Percentiles rank a stretch among this genome's conserved stretches.
These are phyloP conservation scores for Danionella dracula DNA, from an alignment of 2,797 vertebrate species.

Conservation along the genomic window DNA sequence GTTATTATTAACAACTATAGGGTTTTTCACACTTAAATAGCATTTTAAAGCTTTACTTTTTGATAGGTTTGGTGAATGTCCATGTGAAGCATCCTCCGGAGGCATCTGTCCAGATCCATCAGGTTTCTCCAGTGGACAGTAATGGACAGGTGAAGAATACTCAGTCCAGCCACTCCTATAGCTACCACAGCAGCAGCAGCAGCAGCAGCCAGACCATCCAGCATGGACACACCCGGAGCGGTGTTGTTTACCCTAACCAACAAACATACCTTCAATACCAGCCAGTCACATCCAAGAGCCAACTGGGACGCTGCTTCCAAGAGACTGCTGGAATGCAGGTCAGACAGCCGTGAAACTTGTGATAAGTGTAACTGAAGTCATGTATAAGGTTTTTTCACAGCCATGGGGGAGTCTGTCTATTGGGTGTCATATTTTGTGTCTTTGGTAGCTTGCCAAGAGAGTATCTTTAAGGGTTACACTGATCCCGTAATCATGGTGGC, in stretches of 20 bases:
- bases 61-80: slow-evolving; percentile 80
- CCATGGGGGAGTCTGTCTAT: too few species aligned
- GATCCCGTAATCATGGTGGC: neutral
- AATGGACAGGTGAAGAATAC: slow-evolving; percentile 68
- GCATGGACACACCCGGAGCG: slow-evolving; percentile 74
- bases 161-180: slow-evolving; percentile 73
- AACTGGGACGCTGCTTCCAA: slow-evolving; percentile 94
- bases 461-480: neutral
- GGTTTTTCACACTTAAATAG: too few species aligned
- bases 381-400: neutral
- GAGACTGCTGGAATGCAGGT: slow-evolving; percentile 92
- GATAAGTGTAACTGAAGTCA: neutral
- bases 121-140: slow-evolving; percentile 89
- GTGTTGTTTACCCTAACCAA: slow-evolving; percentile 76
- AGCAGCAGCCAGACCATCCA: slow-evolving; percentile 75
- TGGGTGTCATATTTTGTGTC: too few species aligned
- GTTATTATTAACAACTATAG: too few species aligned
- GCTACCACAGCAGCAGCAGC: slow-evolving; percentile 70
- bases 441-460: too few species aligned
- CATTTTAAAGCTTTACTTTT: neutral
- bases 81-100: slow-evolving; percentile 97
- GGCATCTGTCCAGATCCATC: slow-evolving; percentile 94
- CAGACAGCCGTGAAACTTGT: slow-evolving; percentile 48
- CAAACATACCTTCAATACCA: slow-evolving; percentile 79
- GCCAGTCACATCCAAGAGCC: slow-evolving; percentile 83